phyloP scores from a whole-genome alignment of 2,113 vertebrate species.

The Paramormyrops kingsleyae region DNA sequence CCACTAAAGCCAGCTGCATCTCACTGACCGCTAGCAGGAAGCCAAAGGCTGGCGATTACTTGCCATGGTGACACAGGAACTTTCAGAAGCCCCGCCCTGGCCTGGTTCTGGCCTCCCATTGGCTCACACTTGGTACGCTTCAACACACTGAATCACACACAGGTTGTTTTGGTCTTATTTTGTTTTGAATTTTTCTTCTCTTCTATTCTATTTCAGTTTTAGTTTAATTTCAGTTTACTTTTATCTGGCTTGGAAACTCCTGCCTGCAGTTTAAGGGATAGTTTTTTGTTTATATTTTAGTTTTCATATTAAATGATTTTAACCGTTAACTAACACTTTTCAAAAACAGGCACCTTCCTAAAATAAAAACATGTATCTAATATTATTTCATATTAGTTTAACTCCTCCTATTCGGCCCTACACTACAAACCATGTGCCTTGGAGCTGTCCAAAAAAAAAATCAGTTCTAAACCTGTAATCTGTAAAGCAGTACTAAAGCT shows the following conservation, averaged over 20 bases:
- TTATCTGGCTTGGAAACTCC: not conserved
- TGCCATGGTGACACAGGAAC: not conserved
- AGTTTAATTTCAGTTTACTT: not conserved
- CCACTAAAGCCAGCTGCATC: not conserved
- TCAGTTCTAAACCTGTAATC: not conserved
- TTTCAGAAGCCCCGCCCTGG: not conserved
- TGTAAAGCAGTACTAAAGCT: not conserved
- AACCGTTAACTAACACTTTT: not conserved
- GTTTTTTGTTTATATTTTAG: not conserved
- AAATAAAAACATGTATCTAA: not conserved
- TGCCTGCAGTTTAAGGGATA: not conserved
- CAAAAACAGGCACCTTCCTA: not conserved
- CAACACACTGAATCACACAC: not conserved
- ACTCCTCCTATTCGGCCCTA: not conserved
- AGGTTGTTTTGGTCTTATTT: not conserved
- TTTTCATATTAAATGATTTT: not conserved
- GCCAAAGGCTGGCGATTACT: not conserved
- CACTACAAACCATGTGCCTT: not conserved
- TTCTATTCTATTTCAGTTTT: not conserved
- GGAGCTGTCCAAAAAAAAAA: not conserved
- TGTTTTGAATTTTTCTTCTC: not conserved
- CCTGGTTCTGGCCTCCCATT: not conserved
- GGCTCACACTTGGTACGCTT: not conserved
- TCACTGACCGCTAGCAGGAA: not conserved
- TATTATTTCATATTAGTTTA: not conserved